Percentiles rank a stretch among this genome's conserved stretches.
phyloP scores from a whole-genome alignment of 2,113 vertebrate species.

The Phalacrocorax carbo region DNA sequence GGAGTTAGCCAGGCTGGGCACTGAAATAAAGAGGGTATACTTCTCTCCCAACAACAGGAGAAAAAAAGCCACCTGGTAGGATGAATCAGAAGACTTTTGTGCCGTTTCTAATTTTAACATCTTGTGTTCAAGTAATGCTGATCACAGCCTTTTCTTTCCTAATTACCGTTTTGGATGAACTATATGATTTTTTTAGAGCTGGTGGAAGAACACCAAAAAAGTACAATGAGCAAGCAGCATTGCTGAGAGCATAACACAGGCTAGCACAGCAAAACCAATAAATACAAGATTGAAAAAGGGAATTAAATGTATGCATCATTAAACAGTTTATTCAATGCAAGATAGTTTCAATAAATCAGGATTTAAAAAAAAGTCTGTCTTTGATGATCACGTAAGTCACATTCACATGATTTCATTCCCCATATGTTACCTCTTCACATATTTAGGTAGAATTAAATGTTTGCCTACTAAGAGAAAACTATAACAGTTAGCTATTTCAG shows the following conservation, averaged over 20 bases:
- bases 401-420: neutral
- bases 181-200: neutral
- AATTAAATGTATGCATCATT: conserved; percentile 2
- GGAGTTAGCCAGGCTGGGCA: neutral
- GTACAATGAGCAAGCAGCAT: neutral
- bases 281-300: neutral
- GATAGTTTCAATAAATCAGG: neutral
- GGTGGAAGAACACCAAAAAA: neutral
- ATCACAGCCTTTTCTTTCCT: conserved; percentile 19
- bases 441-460: neutral
- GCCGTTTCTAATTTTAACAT: neutral
- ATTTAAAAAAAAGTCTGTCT: neutral
- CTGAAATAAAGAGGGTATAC: neutral
- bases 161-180: conserved; percentile 4
- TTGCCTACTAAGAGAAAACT: neutral
- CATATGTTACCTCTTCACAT: neutral
- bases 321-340: neutral
- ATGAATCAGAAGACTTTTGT: neutral
- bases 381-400: neutral
- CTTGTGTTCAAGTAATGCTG: neutral
- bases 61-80: neutral
- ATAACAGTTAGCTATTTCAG: neutral
- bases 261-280: neutral
- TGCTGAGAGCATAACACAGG: neutral
- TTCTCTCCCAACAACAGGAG: neutral